Evolutionary conservation across 2,888 invertebrate species (phyloP).

Genomic region (Nymphalis c-album): DNA sequence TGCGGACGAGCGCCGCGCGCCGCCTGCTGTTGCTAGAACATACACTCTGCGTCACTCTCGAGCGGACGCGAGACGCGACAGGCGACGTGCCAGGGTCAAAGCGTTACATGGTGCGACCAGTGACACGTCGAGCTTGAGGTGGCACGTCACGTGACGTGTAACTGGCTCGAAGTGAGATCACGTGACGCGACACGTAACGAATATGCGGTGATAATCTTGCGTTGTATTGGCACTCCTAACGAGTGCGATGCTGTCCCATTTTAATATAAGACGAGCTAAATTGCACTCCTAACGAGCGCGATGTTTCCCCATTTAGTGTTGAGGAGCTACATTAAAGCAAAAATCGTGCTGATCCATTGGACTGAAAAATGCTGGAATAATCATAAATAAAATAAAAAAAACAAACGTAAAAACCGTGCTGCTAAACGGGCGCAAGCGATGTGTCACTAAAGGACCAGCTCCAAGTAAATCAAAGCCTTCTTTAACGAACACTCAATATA

Average conservation of each 20-base stretch:
- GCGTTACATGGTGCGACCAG: slow-evolving; percentile 1
- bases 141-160: not conserved
- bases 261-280: no score
- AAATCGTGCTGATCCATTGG: no score
- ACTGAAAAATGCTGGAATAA: no score
- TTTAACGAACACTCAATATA: no score
- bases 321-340: no score
- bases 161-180: not conserved
- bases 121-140: not conserved
- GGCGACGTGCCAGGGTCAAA: not conserved
- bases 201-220: not conserved
- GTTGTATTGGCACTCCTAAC: not conserved
- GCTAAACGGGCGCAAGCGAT: no score
- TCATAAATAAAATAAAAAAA: no score
- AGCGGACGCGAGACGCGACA: slow-evolving; percentile 15
- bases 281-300: no score
- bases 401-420: no score
- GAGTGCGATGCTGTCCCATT: not conserved
- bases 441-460: no score
- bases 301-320: no score
- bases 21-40: slow-evolving; percentile 54
- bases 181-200: not conserved
- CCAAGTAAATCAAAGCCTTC: no score
- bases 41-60: slow-evolving; percentile 19
- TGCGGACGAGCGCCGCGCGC: slow-evolving; percentile 86